Base-by-base conservation (phyloP, 2,888 invertebrate genomes). In the Empis livida region DNA sequence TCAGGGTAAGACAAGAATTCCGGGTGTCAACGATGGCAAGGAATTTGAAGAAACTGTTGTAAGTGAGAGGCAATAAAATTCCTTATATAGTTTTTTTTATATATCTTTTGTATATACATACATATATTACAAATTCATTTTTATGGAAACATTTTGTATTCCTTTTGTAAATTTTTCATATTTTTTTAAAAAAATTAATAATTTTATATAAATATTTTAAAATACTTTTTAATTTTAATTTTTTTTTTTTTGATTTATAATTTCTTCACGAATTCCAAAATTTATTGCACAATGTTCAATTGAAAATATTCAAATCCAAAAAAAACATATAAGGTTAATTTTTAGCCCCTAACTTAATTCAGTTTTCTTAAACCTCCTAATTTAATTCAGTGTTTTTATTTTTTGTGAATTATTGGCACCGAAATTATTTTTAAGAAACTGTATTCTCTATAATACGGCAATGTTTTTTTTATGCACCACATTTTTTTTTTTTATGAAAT, bases 1-100 rank as follows among this genome's bases (percentile, higher is more conserved):
- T 76, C 91, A 93, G 78, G 94, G 94, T 74, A 90, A 88, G 78
- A 87, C 85, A 67, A 81, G 84, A 74, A 93, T 96, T 72, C 91
- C 92, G 71, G 88, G 87, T 70, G 83, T 96, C 73, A 92, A 94
- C 79, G 95, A 96, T 77, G 80, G 76, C 63, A 84, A 82, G 72
- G 91, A 93, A 74, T 86, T 90, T 79, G 79, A 79, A 70, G 73
- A 79, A 65, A 88, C 87, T 65, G 84, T 87, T 74, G 89, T 89
- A 86, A 88, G 87, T 85, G 62, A 20, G 20, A 27, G 23, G 5
- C 23, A 37, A n/a, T 32, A n/a, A n/a, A 32, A 32, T 6, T 27
- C 6, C 2, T 9, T 9, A 8, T 27, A 6, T 27, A 2, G 6
- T 27, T 27, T 27, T 27, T 2, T 27, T 27, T 27, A 8, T 8